These are phyloP conservation scores for Sparidentex hasta DNA, from an alignment of 2,797 vertebrate genomes.

Conservation along the genomic window DNA sequence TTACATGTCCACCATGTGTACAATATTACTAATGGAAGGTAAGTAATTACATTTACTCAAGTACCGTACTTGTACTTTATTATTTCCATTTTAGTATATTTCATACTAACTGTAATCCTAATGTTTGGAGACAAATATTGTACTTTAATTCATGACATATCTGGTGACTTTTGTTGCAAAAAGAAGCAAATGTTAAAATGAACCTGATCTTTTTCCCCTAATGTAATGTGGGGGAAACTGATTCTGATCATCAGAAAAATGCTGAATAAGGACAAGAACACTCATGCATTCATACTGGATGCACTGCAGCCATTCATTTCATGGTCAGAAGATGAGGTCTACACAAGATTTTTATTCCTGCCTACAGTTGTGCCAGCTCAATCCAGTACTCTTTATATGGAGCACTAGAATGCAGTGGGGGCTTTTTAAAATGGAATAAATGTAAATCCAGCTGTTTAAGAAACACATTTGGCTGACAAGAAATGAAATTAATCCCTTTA, in stretches of 20 bases:
- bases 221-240: too few species aligned
- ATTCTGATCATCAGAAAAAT: too few species aligned
- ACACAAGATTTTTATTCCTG: slow-evolving; percentile 15
- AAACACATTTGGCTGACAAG: slow-evolving; percentile 6
- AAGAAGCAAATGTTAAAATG: too few species aligned
- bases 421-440: slow-evolving; percentile 6
- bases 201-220: too few species aligned
- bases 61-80: too few species aligned
- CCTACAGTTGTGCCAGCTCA: slow-evolving; percentile 16
- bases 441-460: neutral
- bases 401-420: too few species aligned
- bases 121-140: too few species aligned
- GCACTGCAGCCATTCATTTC: slow-evolving; percentile 7
- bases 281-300: neutral
- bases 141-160: too few species aligned
- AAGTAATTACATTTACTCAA: too few species aligned
- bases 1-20: neutral
- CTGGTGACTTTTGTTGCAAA: too few species aligned
- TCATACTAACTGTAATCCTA: too few species aligned
- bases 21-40: neutral
- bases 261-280: neutral
- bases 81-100: too few species aligned
- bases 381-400: neutral
- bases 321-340: slow-evolving; percentile 28
- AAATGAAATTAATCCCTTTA: slow-evolving; percentile 7